These are phyloP conservation scores for Drosophila melanica DNA, from an alignment of 1,140 invertebrate species.

Conservation along the genomic window DNA sequence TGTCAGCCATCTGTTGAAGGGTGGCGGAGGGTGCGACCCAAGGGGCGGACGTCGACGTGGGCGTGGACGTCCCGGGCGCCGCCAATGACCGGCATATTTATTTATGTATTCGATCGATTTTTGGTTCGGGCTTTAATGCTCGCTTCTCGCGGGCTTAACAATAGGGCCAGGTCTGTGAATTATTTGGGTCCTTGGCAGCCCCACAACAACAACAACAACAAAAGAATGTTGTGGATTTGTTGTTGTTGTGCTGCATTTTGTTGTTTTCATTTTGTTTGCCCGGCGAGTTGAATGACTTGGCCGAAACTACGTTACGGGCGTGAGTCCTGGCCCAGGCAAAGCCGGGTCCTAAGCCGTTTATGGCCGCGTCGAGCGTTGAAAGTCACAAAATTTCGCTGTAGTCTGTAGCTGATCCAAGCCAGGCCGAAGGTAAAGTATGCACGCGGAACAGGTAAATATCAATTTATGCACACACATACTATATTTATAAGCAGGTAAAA, in stretches of 20 bases:
- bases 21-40: background rate
- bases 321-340: conserved; percentile 27
- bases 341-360: conserved; percentile 64
- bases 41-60: background rate
- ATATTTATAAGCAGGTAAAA: conserved; percentile 14
- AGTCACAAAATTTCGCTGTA: conserved; percentile 64
- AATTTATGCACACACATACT: conserved; percentile 6
- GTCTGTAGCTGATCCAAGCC: conserved; percentile 12
- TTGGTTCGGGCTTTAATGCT: background rate
- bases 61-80: conserved; percentile 4
- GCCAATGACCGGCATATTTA: conserved; percentile 69
- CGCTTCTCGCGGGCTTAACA: conserved; percentile 4
- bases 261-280: background rate
- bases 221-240: too few relatives aligned
- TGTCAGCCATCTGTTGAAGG: conserved; percentile 39
- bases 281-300: conserved; percentile 44
- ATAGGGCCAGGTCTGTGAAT: conserved; percentile 3
- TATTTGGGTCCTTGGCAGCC: background rate
- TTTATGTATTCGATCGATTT: conserved; percentile 30
- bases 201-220: too few relatives aligned
- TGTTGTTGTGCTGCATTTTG: background rate
- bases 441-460: conserved; percentile 63
- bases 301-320: conserved; percentile 16
- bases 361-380: conserved; percentile 65
- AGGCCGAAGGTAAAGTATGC: conserved; percentile 41